Evolutionary conservation across 2,888 invertebrate genomes (phyloP), one percentile per base, ranked within the genome.

Genomic region (Agrotis clavis): DNA sequence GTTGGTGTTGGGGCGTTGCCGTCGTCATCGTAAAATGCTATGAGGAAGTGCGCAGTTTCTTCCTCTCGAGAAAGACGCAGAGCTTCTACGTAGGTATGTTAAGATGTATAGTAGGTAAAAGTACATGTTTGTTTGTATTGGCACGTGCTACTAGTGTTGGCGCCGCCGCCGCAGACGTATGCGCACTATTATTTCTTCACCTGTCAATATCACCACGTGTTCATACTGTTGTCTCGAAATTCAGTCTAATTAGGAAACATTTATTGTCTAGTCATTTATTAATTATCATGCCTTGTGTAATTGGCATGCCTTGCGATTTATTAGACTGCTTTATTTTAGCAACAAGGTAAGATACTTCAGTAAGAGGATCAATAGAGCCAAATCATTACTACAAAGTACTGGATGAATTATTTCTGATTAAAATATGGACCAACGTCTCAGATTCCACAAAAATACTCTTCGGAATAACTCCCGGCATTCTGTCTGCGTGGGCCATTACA

Each of bases 11-110:
- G 82, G 84, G 77, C 86, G 86, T 86, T 84, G 88, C 89, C 85
- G 84, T 84, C 87, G 88, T 89, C 86, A 88, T 84, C 82, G 81
- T 88, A 87, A 89, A 91, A 90, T 89, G 85, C 83, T 86, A 88
- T 86, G 86, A 88, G 91, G 90, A 94, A 93, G 91, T 94, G 94
- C 94, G 94, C 92, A 94, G 92, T 94, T 91, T 86, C 85, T 85
- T 89, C 87, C 87, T 89, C 87, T 85, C 73, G 69, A 88, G 82
- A 87, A 72, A 84, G 85, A 88, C 87, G 86, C 79, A 79, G 61
- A 87, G 83, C 51, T 62, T 69, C 71, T 70, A 71, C 51, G 18
- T 69, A 64, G 62, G 19, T 67, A 67, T 71, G 19, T 61, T 50
- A 50, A 51, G 13, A 54, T 54, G 13, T 64, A n/a, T n/a, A 90